Evolutionary conservation across 2,888 invertebrate species (phyloP).

Genomic region (Hedya salicella): DNA sequence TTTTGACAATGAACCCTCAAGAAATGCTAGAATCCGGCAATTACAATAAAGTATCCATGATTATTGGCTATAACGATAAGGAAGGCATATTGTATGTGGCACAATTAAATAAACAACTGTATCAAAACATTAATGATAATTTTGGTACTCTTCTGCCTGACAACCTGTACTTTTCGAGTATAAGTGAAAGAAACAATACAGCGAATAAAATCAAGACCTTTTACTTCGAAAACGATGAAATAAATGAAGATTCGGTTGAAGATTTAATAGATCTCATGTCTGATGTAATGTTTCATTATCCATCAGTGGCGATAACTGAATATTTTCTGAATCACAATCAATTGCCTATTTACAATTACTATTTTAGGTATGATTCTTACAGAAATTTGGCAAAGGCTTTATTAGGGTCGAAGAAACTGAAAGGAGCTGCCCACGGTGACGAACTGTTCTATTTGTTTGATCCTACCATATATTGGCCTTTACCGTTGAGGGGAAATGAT

Average conservation of each 20-base stretch:
- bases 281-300: constrained; percentile 43
- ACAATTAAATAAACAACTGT: constrained; percentile 15
- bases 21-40: constrained; percentile 43
- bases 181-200: constrained; percentile 26
- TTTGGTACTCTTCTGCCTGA: constrained; percentile 32
- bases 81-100: constrained; percentile 44
- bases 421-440: constrained; percentile 44
- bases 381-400: constrained; percentile 43
- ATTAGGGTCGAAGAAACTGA: constrained; percentile 21
- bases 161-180: constrained; percentile 39
- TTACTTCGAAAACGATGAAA: constrained; percentile 42
- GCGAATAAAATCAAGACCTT: constrained; percentile 38
- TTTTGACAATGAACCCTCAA: constrained; percentile 41
- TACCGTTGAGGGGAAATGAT: constrained; percentile 29
- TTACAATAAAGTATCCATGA: constrained; percentile 45
- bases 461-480: constrained; percentile 32
- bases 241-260: constrained; percentile 26
- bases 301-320: constrained; percentile 36
- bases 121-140: constrained; percentile 27
- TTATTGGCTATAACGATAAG: constrained; percentile 47
- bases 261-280: constrained; percentile 44
- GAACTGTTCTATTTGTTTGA: constrained; percentile 42
- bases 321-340: constrained; percentile 24
- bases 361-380: constrained; percentile 43
- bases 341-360: constrained; percentile 44